phyloP scores from a whole-genome alignment of 2,113 vertebrate genomes.

The Cyprinus carpio region DNA sequence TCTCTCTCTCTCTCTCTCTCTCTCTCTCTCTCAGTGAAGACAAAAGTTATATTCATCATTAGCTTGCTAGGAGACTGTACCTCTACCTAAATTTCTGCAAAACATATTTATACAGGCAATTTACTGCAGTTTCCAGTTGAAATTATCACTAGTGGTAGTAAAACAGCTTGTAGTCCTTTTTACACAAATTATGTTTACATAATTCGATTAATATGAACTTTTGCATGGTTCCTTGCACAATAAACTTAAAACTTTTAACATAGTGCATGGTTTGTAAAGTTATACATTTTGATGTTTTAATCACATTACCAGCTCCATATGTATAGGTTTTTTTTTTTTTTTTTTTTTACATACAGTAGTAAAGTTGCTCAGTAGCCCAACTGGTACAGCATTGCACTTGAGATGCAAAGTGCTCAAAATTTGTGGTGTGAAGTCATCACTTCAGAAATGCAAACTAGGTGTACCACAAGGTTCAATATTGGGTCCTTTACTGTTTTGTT shows the following conservation, averaged over 20 bases:
- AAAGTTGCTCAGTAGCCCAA: neutral
- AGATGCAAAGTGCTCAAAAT: too few species aligned
- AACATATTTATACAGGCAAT: neutral
- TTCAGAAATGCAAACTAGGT: too few species aligned
- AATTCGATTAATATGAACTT: neutral
- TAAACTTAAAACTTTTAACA: neutral
- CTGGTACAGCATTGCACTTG: neutral
- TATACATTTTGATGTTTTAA: neutral
- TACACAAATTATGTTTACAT: neutral
- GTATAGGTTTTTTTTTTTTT: neutral
- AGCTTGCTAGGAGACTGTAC: neutral
- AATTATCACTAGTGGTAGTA: neutral
- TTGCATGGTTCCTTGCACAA: neutral
- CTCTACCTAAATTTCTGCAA: neutral
- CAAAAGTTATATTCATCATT: neutral
- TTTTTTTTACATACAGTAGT: neutral
- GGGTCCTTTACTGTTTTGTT: too few species aligned
- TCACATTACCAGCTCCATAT: neutral
- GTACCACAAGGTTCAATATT: too few species aligned
- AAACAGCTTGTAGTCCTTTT: neutral
- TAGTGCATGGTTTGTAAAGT: neutral
- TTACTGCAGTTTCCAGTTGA: too few species aligned
- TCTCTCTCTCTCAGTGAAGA: slow-evolving; percentile 27
- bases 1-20: slow-evolving; percentile 2
- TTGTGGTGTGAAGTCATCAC: too few species aligned